Conservation (phyloP, 2,113 vertebrate genomes). For the Colinus virginianus region DNA sequence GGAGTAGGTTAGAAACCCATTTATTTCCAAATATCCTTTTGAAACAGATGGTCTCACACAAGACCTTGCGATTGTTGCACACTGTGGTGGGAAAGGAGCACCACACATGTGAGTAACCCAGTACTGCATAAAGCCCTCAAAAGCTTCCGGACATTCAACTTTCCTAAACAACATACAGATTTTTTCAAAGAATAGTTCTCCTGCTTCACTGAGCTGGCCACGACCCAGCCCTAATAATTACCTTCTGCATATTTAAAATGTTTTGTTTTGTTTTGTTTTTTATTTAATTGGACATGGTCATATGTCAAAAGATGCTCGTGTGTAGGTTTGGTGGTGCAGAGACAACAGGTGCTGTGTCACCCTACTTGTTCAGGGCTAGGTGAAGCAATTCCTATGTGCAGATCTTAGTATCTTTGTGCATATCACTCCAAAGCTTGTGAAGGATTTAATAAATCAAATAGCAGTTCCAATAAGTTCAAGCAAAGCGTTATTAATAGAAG, state of each 20-base stretch:
- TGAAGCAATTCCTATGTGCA: not conserved
- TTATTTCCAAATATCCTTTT: not conserved
- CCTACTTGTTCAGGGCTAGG: not conserved
- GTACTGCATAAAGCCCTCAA: not conserved
- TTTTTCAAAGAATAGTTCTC: slow-evolving; percentile 18
- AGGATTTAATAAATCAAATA: slow-evolving; percentile 43
- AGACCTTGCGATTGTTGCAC: not conserved
- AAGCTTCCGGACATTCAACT: slow-evolving; percentile 42
- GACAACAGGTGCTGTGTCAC: slow-evolving; percentile 17
- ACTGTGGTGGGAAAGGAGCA: not conserved
- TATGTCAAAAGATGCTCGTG: slow-evolving; percentile 20
- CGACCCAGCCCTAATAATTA: slow-evolving; percentile 36
- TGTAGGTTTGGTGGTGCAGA: not conserved
- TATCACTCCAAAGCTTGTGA: not conserved
- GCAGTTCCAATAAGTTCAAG: slow-evolving; percentile 1
- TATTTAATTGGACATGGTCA: slow-evolving; percentile 40
- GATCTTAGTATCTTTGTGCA: not conserved
- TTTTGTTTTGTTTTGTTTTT: not conserved
- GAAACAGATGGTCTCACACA: not conserved
- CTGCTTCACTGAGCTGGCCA: slow-evolving; percentile 32
- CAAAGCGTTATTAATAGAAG: slow-evolving; percentile 5
- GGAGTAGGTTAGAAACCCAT: not conserved
- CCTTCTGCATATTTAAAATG: slow-evolving; percentile 50
- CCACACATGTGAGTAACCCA: not conserved
- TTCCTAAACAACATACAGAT: not conserved